A percentile compares a stretch with the other conserved stretches of the same genome.
Evolutionary conservation across 2,888 invertebrate species (phyloP).

Genomic region (Dorcus parallelipipedus): DNA sequence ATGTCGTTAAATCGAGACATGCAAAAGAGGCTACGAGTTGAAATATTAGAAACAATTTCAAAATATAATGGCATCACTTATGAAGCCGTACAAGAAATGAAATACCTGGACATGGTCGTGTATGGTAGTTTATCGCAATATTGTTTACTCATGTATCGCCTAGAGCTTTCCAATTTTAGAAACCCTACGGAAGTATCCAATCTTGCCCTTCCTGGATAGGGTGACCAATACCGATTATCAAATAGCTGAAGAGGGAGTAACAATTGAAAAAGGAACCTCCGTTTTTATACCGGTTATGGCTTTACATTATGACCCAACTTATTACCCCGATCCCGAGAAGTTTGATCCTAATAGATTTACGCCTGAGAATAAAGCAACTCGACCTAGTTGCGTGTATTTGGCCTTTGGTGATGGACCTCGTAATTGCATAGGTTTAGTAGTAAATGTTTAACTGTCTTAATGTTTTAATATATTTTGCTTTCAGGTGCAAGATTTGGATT

Average conservation of each 20-base stretch:
- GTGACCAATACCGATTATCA: constrained; percentile 1
- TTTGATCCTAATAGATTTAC: constrained; percentile 13
- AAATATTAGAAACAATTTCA: constrained; percentile 3
- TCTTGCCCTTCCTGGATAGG: constrained; percentile 6
- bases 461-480: background rate
- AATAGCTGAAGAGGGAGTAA: constrained; percentile 5
- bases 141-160: background rate
- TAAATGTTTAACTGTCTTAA: no score
- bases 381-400: background rate
- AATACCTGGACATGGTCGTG: constrained; percentile 12
- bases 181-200: constrained; percentile 14
- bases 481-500: background rate
- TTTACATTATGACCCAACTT: constrained; percentile 9
- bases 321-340: constrained; percentile 9
- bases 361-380: constrained; percentile 2
- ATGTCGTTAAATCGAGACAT: constrained; percentile 10
- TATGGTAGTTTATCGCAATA: background rate
- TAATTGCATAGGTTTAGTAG: constrained; percentile 7
- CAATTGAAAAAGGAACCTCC: constrained; percentile 3
- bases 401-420: constrained; percentile 12
- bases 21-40: constrained; percentile 6
- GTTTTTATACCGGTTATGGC: constrained; percentile 3
- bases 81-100: constrained; percentile 9
- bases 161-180: constrained; percentile 4
- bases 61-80: constrained; percentile 7